Evolutionary conservation across 2,113 vertebrate species (phyloP), one percentile per base, ranked within the genome.

Genomic region (Tachuris rubrigastra): DNA sequence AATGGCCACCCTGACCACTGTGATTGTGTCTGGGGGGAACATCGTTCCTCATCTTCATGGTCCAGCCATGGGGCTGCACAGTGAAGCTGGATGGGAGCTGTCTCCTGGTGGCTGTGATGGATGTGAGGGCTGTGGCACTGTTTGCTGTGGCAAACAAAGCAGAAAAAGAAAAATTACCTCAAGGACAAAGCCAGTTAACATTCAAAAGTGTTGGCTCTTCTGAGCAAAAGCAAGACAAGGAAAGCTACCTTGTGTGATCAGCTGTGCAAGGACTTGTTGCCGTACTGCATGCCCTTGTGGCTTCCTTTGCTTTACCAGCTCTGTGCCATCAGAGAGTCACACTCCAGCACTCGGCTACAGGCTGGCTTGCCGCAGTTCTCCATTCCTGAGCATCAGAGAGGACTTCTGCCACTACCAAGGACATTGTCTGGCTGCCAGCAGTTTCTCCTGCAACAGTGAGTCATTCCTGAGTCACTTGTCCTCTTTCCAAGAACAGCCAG

Each of bases 401-500:
- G 66, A 49, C 22, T 87, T 88, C 78, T 80, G 67, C 46, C 35
- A 5, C 31, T 66, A 15, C 52, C 41, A 16, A 56, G 74, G 76
- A 72, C 37, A 95, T 71, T 44, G 80, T 23, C 55, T 79, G 53
- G 37, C 50, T 85, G 87, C 87, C 44, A 9, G 85, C 59, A 91
- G 77, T 63, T 80, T 94, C 91, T 95, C 25, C 71, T 83, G 58
- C 39, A 91, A 65, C 93, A 94, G 19, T 97, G 95, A 97, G 87
- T 97, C 93, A 96, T 14, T 35, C 60, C 95, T 94, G 86, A 97
- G 92, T 96, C 90, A 85, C 50, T 89, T 87, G 90, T 83, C 18
- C 31, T 88, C 8, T 14, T 49, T 93, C 97, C 97, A 98, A 97
- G 97, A 97, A 95, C 94, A 98, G 69, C 23, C 66, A 94, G 93